phyloP scores from a whole-genome alignment of 2,888 invertebrate species.

The Trisateles emortualis region DNA sequence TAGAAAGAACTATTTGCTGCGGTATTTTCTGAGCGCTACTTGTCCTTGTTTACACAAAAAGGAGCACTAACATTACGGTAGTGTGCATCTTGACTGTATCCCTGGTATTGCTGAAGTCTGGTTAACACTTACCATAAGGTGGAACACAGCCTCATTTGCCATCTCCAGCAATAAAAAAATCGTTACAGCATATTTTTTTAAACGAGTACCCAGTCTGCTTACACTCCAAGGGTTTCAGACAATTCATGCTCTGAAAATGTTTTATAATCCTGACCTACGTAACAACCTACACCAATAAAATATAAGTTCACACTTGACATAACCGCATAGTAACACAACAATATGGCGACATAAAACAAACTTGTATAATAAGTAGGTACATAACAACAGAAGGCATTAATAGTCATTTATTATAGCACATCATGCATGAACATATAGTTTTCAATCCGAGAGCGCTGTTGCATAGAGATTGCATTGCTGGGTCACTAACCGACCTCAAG shows the following conservation, averaged over 20 bases:
- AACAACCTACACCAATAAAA: not conserved
- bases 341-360: constrained; percentile 3
- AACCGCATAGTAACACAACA: constrained; percentile 16
- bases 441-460: constrained; percentile 41
- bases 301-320: constrained; percentile 2
- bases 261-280: constrained; percentile 12
- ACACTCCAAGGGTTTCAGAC: too few relatives aligned
- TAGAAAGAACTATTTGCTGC: too few relatives aligned
- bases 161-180: too few relatives aligned
- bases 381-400: constrained; percentile 25
- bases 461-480: constrained; percentile 54
- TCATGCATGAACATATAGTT: constrained; percentile 41
- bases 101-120: too few relatives aligned
- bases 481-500: constrained; percentile 72
- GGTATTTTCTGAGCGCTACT: too few relatives aligned
- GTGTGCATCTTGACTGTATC: too few relatives aligned
- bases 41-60: too few relatives aligned
- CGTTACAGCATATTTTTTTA: too few relatives aligned
- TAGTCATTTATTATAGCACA: constrained; percentile 24
- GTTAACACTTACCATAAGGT: too few relatives aligned
- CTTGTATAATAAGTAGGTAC: constrained; percentile 1
- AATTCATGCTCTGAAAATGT: not conserved
- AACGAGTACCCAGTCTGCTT: too few relatives aligned
- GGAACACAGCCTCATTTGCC: too few relatives aligned
- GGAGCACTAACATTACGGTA: too few relatives aligned